A percentile compares a stretch with the other conserved stretches of the same genome.
Conservation (phyloP, 2,113 vertebrate species). For the Hepsetus odoe region DNA sequence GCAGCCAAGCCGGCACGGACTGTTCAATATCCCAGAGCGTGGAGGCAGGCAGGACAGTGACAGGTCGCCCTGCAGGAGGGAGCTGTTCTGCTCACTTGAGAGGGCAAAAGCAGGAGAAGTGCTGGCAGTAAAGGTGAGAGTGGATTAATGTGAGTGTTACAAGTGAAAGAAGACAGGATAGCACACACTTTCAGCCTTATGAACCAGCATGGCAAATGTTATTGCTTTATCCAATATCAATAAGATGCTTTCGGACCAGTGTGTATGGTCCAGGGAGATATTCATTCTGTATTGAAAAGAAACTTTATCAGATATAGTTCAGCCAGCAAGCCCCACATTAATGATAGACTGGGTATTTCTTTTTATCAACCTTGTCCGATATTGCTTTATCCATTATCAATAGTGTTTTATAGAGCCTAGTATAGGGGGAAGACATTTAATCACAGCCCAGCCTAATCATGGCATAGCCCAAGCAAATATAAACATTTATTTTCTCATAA, state of each 20-base stretch:
- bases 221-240: no score
- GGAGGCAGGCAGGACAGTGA: constrained; percentile 14
- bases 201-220: no score
- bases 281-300: no score
- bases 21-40: constrained; percentile 29
- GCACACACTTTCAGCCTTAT: neutral
- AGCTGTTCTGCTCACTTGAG: constrained; percentile 20
- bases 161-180: neutral
- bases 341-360: neutral
- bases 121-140: constrained; percentile 22
- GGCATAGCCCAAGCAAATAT: neutral
- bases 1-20: constrained; percentile 25
- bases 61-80: constrained; percentile 22
- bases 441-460: neutral
- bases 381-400: no score
- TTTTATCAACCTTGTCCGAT: neutral
- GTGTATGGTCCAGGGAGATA: no score
- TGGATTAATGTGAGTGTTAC: constrained; percentile 37
- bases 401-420: no score
- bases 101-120: neutral
- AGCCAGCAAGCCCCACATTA: no score
- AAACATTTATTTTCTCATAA: no score
- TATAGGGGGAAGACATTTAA: neutral
- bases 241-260: no score
- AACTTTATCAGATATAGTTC: no score